A percentile compares a stretch with the other conserved stretches of the same genome.
phyloP scores from a whole-genome alignment of 2,113 vertebrate genomes.

The Neotoma lepida region DNA sequence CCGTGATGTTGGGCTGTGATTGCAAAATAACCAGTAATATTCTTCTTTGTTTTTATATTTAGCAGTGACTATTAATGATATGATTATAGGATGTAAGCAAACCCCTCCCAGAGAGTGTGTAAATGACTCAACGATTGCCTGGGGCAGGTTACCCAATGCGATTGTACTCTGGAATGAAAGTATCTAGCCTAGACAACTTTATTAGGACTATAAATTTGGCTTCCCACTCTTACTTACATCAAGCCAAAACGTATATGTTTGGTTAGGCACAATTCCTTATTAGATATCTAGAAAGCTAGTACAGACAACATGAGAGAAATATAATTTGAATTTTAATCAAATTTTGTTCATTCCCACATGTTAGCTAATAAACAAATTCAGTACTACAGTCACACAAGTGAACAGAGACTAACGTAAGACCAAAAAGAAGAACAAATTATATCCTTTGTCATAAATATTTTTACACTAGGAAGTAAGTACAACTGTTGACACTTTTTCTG shows the following conservation, averaged over 20 bases:
- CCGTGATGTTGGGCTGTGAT: slow-evolving; percentile 24
- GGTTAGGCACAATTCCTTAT: slow-evolving; percentile 68
- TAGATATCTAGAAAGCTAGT: background rate
- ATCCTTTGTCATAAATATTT: slow-evolving; percentile 61
- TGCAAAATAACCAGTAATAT: slow-evolving; percentile 61
- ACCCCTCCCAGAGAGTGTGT: slow-evolving; percentile 56
- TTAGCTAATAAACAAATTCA: slow-evolving; percentile 47
- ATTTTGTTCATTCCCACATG: slow-evolving; percentile 52
- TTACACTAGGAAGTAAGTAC: slow-evolving; percentile 35
- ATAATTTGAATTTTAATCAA: slow-evolving; percentile 72
- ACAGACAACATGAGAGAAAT: slow-evolving; percentile 56
- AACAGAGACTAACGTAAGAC: background rate
- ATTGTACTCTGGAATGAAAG: slow-evolving; percentile 69
- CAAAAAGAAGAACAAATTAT: slow-evolving; percentile 54
- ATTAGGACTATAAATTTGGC: slow-evolving; percentile 66
- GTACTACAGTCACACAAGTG: slow-evolving; percentile 8
- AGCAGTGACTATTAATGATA: slow-evolving; percentile 59
- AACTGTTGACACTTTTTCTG: slow-evolving; percentile 47
- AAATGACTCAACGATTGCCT: slow-evolving; percentile 54
- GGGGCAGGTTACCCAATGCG: slow-evolving; percentile 61
- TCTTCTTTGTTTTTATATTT: slow-evolving; percentile 70
- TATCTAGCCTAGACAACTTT: slow-evolving; percentile 71
- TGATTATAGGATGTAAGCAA: slow-evolving; percentile 70
- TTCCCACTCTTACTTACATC: slow-evolving; percentile 62
- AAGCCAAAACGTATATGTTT: slow-evolving; percentile 66